These are phyloP conservation scores for Silurus asotus DNA, from an alignment of 2,113 vertebrate species.

Conservation along the genomic window DNA sequence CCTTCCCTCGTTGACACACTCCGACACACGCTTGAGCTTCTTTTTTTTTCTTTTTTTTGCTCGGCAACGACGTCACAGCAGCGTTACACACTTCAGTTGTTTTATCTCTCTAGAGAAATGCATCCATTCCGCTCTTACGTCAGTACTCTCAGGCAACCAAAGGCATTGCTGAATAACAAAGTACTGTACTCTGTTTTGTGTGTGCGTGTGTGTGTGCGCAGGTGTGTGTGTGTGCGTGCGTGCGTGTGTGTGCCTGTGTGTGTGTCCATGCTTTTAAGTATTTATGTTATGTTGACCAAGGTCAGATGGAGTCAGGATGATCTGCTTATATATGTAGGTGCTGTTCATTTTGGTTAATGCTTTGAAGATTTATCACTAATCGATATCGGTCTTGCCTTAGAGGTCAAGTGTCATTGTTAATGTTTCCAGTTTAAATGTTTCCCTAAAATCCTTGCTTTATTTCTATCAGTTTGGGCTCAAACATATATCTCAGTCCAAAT, in stretches of 20 bases:
- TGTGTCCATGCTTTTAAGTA: background rate
- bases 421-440: background rate
- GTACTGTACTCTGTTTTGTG: background rate
- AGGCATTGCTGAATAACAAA: background rate
- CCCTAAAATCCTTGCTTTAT: background rate
- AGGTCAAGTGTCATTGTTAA: constrained; percentile 28
- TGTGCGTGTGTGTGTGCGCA: background rate
- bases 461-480: constrained; percentile 1
- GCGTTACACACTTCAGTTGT: constrained; percentile 4
- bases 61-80: constrained; percentile 9
- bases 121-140: constrained; percentile 3
- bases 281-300: too few species aligned
- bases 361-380: background rate
- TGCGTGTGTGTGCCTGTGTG: background rate
- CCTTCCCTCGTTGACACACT: background rate
- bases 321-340: background rate
- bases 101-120: constrained; percentile 20
- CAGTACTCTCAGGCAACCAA: background rate
- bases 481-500: background rate
- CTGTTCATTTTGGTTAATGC: background rate
- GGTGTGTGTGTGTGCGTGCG: background rate
- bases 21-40: background rate
- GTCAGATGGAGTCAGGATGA: background rate
- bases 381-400: background rate
- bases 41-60: background rate